phyloP scores from a whole-genome alignment of 2,888 invertebrate genomes.

The Cinara cedri region DNA sequence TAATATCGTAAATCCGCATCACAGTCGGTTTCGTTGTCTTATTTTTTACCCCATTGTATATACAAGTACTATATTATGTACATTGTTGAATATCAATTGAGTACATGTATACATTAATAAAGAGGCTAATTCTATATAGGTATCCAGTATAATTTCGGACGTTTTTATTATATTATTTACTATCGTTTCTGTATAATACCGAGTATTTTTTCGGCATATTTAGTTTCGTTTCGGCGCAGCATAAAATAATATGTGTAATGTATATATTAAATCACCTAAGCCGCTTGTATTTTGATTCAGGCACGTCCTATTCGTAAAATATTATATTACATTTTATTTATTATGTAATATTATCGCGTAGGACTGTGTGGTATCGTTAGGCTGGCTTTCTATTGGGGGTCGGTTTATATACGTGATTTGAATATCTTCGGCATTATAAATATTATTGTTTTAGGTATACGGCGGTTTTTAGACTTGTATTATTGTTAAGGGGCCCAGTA shows the following conservation, averaged over 20 bases:
- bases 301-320: constrained; percentile 6
- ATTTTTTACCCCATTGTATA: too few relatives aligned
- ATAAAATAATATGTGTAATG: background rate
- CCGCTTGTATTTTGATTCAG: constrained; percentile 17
- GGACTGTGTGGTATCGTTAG: too few relatives aligned
- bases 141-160: background rate
- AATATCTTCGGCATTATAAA: background rate
- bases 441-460: too few relatives aligned
- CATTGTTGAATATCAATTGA: background rate
- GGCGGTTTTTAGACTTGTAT: too few relatives aligned
- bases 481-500: too few relatives aligned
- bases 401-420: background rate
- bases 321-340: background rate
- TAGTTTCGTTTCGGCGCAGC: background rate
- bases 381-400: constrained; percentile 5
- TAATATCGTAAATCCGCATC: too few relatives aligned
- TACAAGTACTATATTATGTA: too few relatives aligned
- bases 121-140: background rate
- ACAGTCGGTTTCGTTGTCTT: background rate
- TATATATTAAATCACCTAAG: background rate
- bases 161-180: too few relatives aligned
- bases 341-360: background rate
- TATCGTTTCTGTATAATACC: too few relatives aligned
- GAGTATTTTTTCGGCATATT: too few relatives aligned
- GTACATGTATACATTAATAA: background rate